phyloP scores from a whole-genome alignment of 2,797 vertebrate species.

The Chaunax sp. region DNA sequence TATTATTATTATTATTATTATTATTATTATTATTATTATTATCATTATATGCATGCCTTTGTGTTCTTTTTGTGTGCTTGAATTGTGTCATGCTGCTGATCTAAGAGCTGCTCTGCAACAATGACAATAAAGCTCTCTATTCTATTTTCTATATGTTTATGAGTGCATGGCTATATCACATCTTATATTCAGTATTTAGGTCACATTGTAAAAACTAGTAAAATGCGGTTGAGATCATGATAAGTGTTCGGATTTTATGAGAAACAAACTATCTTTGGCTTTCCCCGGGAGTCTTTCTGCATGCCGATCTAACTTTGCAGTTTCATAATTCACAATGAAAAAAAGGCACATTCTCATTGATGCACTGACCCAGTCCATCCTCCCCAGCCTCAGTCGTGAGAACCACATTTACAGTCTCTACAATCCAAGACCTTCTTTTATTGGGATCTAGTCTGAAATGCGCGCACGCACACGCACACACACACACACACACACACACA shows the following conservation, averaged over 20 bases:
- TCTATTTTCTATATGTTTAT: too few species aligned
- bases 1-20: too few species aligned
- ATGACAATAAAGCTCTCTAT: too few species aligned
- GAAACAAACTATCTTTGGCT: constrained; percentile 30
- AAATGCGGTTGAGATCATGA: not conserved
- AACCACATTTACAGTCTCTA: constrained; percentile 69
- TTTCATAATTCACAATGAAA: constrained; percentile 65
- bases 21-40: too few species aligned
- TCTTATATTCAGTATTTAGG: not conserved
- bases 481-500: constrained; percentile 8
- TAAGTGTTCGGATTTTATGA: not conserved
- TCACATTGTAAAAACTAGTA: not conserved
- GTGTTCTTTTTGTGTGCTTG: too few species aligned
- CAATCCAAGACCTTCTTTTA: constrained; percentile 73
- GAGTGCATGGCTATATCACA: not conserved
- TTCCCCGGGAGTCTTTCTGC: constrained; percentile 30
- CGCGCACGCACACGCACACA: constrained; percentile 7
- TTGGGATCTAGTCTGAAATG: constrained; percentile 65
- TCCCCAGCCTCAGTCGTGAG: constrained; percentile 67
- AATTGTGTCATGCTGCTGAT: too few species aligned
- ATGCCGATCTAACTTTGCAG: constrained; percentile 47
- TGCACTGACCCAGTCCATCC: constrained; percentile 55
- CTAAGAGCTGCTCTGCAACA: too few species aligned
- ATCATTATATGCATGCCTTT: too few species aligned
- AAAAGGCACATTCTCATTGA: constrained; percentile 63